Conservation (phyloP, 2,113 vertebrate genomes). For the Stigmatopora nigra region DNA sequence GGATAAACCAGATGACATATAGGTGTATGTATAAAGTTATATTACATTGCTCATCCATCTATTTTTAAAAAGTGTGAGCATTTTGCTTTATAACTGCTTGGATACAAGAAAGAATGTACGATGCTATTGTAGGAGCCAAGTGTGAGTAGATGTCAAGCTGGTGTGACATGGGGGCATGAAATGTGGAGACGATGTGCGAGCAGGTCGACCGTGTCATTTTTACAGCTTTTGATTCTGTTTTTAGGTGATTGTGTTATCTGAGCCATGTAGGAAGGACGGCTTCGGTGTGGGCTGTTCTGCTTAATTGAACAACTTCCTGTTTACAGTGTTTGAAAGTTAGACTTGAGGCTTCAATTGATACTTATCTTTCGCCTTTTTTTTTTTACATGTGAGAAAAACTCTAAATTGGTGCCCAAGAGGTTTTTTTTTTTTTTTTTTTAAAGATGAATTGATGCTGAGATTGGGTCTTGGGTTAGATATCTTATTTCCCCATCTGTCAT, state of each 20-base stretch:
- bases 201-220: constrained; percentile 30
- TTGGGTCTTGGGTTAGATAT: constrained; percentile 55
- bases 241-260: constrained; percentile 1
- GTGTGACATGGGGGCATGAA: constrained; percentile 42
- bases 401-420: constrained; percentile 33
- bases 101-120: constrained; percentile 46
- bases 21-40: background rate
- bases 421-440: constrained; percentile 45
- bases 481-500: constrained; percentile 63
- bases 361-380: constrained; percentile 37
- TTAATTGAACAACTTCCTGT: constrained; percentile 9
- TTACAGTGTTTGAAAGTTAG: constrained; percentile 17
- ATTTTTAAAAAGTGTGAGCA: background rate
- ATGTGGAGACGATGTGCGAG: constrained; percentile 52
- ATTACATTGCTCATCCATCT: no score
- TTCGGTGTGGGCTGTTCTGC: background rate
- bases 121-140: constrained; percentile 15
- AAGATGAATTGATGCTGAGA: constrained; percentile 31
- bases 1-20: no score
- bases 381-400: constrained; percentile 26
- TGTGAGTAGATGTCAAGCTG: constrained; percentile 24
- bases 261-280: background rate
- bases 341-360: constrained; percentile 53
- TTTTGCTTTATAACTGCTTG: background rate
- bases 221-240: constrained; percentile 12